Conservation (phyloP, 2,888 invertebrate species). For the Temnothorax rugatulus region DNA sequence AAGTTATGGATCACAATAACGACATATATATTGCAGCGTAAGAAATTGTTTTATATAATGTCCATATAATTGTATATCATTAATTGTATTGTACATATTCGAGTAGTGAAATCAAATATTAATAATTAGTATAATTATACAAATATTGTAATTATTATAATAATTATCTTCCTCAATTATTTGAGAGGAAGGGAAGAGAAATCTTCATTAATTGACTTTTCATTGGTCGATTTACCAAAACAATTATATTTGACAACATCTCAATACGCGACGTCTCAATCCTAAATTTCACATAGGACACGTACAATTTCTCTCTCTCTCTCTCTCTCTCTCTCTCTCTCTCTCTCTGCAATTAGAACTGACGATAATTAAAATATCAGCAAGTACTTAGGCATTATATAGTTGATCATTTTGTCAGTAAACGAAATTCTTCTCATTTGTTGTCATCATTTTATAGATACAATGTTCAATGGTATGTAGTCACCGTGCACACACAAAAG, state of each 20-base stretch:
- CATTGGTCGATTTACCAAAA: neutral
- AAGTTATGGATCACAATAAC: constrained; percentile 28
- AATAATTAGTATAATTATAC: neutral
- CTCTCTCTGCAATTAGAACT: neutral
- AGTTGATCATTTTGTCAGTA: neutral
- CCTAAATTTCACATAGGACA: too few species aligned
- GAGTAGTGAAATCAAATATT: neutral
- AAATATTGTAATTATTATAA: neutral
- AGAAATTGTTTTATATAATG: neutral
- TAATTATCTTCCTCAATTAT: neutral
- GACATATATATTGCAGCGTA: constrained; percentile 9
- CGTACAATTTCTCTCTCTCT: too few species aligned
- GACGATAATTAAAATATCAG: neutral
- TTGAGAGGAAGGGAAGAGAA: neutral
- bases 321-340: too few species aligned
- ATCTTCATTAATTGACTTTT: neutral
- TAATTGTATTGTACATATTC: neutral
- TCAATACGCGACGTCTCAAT: neutral
- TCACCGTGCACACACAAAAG: neutral
- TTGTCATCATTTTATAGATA: constrained; percentile 17
- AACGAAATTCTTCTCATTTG: neutral
- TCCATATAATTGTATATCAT: neutral
- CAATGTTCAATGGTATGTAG: constrained; percentile 5
- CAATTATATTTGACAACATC: neutral
- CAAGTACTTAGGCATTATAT: neutral